Percentiles rank a stretch among this genome's conserved stretches.
Evolutionary conservation across 1,140 invertebrate genomes (phyloP).

Genomic region (Pseudomyrmex cubaensis): DNA sequence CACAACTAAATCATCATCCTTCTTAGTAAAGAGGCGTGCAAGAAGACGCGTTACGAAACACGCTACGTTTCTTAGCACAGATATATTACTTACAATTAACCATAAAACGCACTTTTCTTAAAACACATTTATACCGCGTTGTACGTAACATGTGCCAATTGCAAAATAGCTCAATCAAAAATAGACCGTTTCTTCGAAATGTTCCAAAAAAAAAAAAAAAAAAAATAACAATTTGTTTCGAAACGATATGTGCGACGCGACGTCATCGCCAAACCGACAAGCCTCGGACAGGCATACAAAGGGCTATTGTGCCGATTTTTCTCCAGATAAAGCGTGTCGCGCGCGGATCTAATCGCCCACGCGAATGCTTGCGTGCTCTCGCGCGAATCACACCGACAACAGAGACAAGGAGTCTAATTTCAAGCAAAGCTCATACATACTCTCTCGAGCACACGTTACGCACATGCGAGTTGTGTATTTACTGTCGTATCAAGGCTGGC

Average conservation of each 20-base stretch:
- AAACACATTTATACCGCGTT: slow-evolving; percentile 22
- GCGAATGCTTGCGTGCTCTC: slow-evolving; percentile 75
- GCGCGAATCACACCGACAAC: slow-evolving; percentile 68
- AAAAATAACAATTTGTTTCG: slow-evolving; percentile 74
- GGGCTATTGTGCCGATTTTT: slow-evolving; percentile 80
- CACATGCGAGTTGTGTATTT: slow-evolving; percentile 63
- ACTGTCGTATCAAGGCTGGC: slow-evolving; percentile 68
- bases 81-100: not conserved
- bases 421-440: slow-evolving; percentile 19
- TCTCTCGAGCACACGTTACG: slow-evolving; percentile 41
- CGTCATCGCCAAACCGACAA: slow-evolving; percentile 66
- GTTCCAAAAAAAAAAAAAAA: too few species aligned
- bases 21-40: slow-evolving; percentile 13
- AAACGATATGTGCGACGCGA: slow-evolving; percentile 60
- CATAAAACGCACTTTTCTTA: slow-evolving; percentile 20
- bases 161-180: not conserved
- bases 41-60: slow-evolving; percentile 9
- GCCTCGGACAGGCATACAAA: slow-evolving; percentile 74
- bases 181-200: slow-evolving; percentile 31
- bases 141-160: not conserved
- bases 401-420: slow-evolving; percentile 30
- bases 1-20: slow-evolving; percentile 37
- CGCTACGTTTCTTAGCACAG: slow-evolving; percentile 20
- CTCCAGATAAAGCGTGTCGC: slow-evolving; percentile 72
- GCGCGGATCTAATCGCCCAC: slow-evolving; percentile 82